Conservation (phyloP, 2,797 vertebrate species). For the Argya squamiceps region DNA sequence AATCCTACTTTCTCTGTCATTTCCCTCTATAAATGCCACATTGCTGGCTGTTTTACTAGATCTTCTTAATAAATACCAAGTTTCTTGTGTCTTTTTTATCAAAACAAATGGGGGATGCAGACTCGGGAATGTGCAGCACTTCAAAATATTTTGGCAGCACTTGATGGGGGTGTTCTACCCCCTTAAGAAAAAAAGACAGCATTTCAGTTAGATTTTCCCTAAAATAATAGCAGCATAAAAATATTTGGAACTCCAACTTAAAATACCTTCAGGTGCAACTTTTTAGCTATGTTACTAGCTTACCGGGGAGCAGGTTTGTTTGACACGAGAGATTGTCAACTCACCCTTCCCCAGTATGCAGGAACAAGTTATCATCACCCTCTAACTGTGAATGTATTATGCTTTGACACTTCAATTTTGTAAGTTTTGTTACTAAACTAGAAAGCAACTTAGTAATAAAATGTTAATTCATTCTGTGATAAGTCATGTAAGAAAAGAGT, state of each 20-base stretch:
- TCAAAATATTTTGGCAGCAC: not conserved
- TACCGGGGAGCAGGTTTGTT: not conserved
- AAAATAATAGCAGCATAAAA: not conserved
- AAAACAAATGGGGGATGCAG: not conserved
- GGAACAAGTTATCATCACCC: not conserved
- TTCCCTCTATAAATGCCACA: not conserved
- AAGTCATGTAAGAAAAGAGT: not conserved
- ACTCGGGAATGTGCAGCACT: not conserved
- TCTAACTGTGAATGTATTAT: not conserved
- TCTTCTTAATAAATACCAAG: not conserved
- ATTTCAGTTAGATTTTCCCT: not conserved
- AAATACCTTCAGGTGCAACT: not conserved
- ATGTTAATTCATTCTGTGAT: not conserved
- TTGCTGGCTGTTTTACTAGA: not conserved
- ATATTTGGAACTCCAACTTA: not conserved
- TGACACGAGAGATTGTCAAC: not conserved
- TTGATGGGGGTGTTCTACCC: rapidly evolving
- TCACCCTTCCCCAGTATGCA: not conserved
- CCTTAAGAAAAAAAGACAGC: not conserved
- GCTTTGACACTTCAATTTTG: not conserved
- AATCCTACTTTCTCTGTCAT: not conserved
- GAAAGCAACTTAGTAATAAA: not conserved
- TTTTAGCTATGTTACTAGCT: not conserved
- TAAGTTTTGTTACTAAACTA: not conserved
- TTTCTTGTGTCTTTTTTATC: not conserved